Conservation (phyloP, 2,888 invertebrate genomes). For the Eupithecia abbreviata region DNA sequence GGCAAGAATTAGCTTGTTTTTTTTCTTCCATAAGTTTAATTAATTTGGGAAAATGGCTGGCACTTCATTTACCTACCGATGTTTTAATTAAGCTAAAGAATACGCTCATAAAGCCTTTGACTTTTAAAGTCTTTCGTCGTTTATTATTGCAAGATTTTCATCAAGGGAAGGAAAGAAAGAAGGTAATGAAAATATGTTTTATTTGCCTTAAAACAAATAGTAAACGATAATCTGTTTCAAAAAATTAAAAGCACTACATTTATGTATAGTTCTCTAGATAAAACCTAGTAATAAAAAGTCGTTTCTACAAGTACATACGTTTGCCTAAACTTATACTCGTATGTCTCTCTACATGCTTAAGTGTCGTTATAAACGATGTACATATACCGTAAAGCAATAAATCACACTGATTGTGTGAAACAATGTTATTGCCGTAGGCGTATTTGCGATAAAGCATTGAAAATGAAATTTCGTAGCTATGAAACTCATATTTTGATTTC, state of each 20-base stretch:
- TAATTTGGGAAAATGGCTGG: slow-evolving; percentile 15
- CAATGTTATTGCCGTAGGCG: slow-evolving; percentile 42
- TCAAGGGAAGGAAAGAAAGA: too few species aligned
- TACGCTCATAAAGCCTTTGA: not conserved
- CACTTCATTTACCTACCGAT: slow-evolving; percentile 9
- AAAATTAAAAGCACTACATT: too few species aligned
- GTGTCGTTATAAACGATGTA: slow-evolving; percentile 35
- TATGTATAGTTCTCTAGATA: too few species aligned
- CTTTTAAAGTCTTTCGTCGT: too few species aligned
- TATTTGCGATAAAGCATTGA: slow-evolving; percentile 36
- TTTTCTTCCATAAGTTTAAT: slow-evolving; percentile 13
- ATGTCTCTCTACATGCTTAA: not conserved
- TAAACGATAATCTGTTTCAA: too few species aligned
- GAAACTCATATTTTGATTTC: slow-evolving; percentile 7
- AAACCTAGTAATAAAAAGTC: too few species aligned
- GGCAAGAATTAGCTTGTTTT: not conserved
- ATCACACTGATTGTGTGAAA: slow-evolving; percentile 44
- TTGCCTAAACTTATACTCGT: too few species aligned
- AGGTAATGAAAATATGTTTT: too few species aligned
- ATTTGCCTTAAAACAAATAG: too few species aligned
- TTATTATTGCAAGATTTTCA: too few species aligned
- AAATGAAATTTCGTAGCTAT: slow-evolving; percentile 1
- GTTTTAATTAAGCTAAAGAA: not conserved
- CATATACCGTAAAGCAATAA: slow-evolving; percentile 41
- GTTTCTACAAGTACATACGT: too few species aligned